These are phyloP conservation scores for Agrochola litura DNA, from an alignment of 2,888 invertebrate genomes.

Conservation along the genomic window DNA sequence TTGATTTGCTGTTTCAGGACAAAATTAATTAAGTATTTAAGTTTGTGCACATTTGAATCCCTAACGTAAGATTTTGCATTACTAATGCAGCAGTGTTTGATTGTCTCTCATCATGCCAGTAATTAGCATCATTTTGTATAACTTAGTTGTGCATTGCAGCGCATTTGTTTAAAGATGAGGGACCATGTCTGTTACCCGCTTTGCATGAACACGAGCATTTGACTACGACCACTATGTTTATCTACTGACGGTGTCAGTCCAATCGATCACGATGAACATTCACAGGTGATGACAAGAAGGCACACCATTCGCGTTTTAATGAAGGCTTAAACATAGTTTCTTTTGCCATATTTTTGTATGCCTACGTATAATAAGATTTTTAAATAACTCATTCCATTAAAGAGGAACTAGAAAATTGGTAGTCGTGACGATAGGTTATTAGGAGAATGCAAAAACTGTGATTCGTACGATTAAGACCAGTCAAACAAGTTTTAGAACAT, in stretches of 20 bases:
- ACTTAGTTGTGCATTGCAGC: constrained; percentile 45
- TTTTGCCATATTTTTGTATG: constrained; percentile 86
- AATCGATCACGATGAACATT: constrained; percentile 38
- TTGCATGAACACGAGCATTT: constrained; percentile 54
- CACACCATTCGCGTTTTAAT: constrained; percentile 57
- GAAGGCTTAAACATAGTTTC: constrained; percentile 66
- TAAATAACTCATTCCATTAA: constrained; percentile 85
- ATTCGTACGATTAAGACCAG: constrained; percentile 90
- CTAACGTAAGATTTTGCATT: constrained; percentile 39
- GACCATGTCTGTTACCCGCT: constrained; percentile 55
- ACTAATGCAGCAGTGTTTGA: constrained; percentile 27
- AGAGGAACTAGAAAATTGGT: constrained; percentile 84
- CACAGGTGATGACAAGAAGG: constrained; percentile 23
- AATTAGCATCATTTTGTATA: constrained; percentile 42
- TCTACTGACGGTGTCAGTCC: constrained; percentile 28
- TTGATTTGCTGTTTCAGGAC: constrained; percentile 32
- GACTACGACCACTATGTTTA: constrained; percentile 30
- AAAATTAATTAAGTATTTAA: constrained; percentile 27
- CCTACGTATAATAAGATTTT: constrained; percentile 78
- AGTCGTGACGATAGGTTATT: constrained; percentile 88
- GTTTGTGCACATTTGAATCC: constrained; percentile 40
- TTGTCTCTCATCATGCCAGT: constrained; percentile 65
- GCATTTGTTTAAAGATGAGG: constrained; percentile 64
- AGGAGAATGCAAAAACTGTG: constrained; percentile 90
- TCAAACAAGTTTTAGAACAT: constrained; percentile 90